Base-by-base conservation (phyloP, 2,888 invertebrate genomes). In the Dasypogon diadema region DNA sequence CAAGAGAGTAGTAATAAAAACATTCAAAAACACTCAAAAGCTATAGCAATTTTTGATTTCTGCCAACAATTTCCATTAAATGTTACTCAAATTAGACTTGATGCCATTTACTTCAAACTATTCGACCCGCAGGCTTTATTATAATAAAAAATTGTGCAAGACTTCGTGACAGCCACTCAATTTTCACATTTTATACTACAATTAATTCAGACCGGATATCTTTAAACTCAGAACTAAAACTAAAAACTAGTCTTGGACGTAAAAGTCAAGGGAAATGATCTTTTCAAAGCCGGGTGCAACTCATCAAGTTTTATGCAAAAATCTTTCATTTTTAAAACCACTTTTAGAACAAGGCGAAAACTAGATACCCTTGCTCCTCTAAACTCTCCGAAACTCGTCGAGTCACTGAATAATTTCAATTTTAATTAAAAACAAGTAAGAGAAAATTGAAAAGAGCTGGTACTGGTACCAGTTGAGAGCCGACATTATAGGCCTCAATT, bases 321-420 rank as follows among this genome's bases (percentile, higher is more conserved):
- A 63, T 8, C 12, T 5, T 65, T 65, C 65, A 22, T 37, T 42
- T 42, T 65, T 12, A 65, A 24, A 14, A 46, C 46, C 46, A 46
- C 21, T 65, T 65, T 65, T 65, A 65, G 65, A 65, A 65, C 65
- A 46, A 65, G 65, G 46, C 46, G 65, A 65, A 46, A 42, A 65
- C 46, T 48, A 12, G 65, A 46, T 48, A 48, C 65, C 65, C 65
- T 65, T 65, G 65, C 14, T 24, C 65, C 46, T 65, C 65, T 46
- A 65, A 65, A 46, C 65, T 46, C 8, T 46, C 48, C 18, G 10
- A 5, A 46, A 65, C n/a, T 8, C 21, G 24, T 65, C 65, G n/a
- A 24, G 30, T 22, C 46, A 21, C 48, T 48, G 16, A 24, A 21
- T 46, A 26, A 65, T n/a, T 48, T 37, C 22, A 42, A 37, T 37